Evolutionary conservation across 2,888 invertebrate genomes (phyloP), one percentile per base, ranked within the genome.

Genomic region (Lithophane leautieri): DNA sequence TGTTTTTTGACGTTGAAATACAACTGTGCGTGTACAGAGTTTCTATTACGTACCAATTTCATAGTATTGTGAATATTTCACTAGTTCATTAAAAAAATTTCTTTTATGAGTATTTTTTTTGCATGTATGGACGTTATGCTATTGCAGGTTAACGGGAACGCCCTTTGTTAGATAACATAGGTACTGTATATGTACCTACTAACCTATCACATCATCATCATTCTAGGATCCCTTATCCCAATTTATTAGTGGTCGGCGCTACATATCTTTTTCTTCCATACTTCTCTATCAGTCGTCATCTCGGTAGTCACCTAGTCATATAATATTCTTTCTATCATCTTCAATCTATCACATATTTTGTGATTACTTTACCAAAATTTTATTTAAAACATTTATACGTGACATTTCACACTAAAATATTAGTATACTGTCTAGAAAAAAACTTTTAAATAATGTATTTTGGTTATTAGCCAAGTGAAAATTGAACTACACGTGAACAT

Each of bases 341-440:
- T 9, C 22, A 22, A 52, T 3, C 9, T 19, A 60, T 60, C 11
- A 28, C 52, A 60, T 60, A 60, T 19, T 60, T 11, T 28, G 28
- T 28, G 11, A 60, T 60, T 60, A 19, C 2, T 60, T 58, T 11
- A 60, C 58, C 19, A 22, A 9, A 22, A 9, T 52, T 34, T 34
- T 34, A 34, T 50, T 50, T 22, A 22, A 50, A 50, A 50, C 22
- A 22, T 44, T 44, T n/a, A 44, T 65, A 65, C 12, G n/a, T 44
- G 44, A 47, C 44, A 66, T 70, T 70, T 44, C 4, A 66, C 1
- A 58, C 40, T 8, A 14, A 68, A 56, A 70, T 44, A 65, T 16
- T n/a, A 44, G 28, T 70, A n/a, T 66, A 66, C n/a, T 34, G n/a
- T n/a, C 2, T 12, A 61, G 25, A 16, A 19, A 68, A 25, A 40